phyloP scores from a whole-genome alignment of 2,888 invertebrate genomes.

The Cephus rjabovi region DNA sequence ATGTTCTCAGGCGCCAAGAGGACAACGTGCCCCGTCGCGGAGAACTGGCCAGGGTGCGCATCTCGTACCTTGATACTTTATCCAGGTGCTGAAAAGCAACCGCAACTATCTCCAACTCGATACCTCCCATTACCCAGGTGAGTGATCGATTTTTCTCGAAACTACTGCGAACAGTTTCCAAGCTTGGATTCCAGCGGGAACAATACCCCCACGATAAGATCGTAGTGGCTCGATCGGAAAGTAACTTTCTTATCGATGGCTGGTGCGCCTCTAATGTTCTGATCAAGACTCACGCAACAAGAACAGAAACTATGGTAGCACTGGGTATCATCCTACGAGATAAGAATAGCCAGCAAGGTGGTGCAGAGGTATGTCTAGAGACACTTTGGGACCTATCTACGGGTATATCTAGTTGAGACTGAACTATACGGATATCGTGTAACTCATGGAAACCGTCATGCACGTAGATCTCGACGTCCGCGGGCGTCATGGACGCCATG shows the following conservation, averaged over 20 bases:
- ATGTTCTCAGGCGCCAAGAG: background rate
- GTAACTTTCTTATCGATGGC: background rate
- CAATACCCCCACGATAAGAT: background rate
- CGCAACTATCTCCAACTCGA: background rate
- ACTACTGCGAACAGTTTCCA: background rate
- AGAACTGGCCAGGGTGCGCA: background rate
- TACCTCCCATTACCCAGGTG: background rate
- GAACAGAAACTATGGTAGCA: background rate
- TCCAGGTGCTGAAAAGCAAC: background rate
- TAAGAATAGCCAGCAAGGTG: background rate
- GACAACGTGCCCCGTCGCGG: background rate
- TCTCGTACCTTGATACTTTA: background rate
- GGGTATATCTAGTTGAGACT: background rate
- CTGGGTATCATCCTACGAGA: background rate
- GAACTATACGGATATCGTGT: background rate
- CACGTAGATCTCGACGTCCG: background rate
- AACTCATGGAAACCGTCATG: background rate
- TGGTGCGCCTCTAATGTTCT: background rate
- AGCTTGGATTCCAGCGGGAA: background rate
- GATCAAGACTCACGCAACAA: background rate
- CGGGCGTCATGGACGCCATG: constrained; percentile 19
- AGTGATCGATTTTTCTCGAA: background rate
- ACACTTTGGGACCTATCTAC: background rate
- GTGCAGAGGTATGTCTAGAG: background rate
- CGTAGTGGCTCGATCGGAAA: background rate